phyloP scores from a whole-genome alignment of 2,888 invertebrate species.

The Phyllotreta striolata region DNA sequence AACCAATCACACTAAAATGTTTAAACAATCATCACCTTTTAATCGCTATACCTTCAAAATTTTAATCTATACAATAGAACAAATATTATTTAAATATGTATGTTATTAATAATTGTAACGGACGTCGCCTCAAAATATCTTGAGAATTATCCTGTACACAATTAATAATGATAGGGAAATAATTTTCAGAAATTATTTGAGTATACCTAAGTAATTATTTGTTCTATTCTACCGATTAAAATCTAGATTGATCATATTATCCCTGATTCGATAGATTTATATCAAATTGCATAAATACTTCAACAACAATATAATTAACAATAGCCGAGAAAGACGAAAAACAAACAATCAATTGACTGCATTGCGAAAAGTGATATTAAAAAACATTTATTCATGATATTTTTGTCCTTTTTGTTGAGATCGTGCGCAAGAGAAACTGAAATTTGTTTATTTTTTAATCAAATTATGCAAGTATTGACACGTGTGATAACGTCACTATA shows the following conservation, averaged over 20 bases:
- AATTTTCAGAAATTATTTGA: conserved; percentile 2
- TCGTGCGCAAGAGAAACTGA: too few relatives aligned
- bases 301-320: conserved; percentile 44
- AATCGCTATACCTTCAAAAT: conserved; percentile 36
- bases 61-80: conserved; percentile 21
- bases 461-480: too few relatives aligned
- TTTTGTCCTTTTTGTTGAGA: not conserved
- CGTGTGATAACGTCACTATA: too few relatives aligned
- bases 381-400: conserved; percentile 24
- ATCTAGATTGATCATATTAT: conserved; percentile 39
- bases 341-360: conserved; percentile 23
- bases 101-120: too few relatives aligned
- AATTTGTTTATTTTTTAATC: too few relatives aligned
- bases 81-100: not conserved
- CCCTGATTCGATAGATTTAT: conserved; percentile 46
- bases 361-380: conserved; percentile 30
- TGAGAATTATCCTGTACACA: too few relatives aligned
- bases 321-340: conserved; percentile 35
- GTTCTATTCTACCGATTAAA: conserved; percentile 35
- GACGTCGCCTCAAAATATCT: too few relatives aligned
- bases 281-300: conserved; percentile 42
- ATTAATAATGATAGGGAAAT: too few relatives aligned
- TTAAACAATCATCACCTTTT: conserved; percentile 28
- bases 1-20: conserved; percentile 25
- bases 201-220: conserved; percentile 1